Evolutionary conservation across 2,888 invertebrate species (phyloP).

Genomic region (Drosophila neutralis): DNA sequence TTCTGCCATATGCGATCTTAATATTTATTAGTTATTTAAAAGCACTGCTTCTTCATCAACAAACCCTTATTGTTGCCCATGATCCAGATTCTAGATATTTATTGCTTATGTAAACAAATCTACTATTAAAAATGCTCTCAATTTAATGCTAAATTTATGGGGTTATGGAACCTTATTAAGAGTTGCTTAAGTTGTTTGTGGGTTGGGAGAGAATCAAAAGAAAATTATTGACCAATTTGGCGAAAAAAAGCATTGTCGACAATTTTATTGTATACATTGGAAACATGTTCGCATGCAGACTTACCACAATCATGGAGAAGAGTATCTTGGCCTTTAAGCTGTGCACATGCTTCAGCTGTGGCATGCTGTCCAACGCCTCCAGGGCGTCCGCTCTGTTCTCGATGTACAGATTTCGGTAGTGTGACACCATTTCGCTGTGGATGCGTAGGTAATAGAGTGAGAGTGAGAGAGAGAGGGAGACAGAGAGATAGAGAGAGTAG

Average conservation of each 20-base stretch:
- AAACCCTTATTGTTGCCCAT: neutral
- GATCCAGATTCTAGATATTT: neutral
- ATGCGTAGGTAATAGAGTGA: constrained; percentile 37
- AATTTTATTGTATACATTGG: neutral
- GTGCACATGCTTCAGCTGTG: constrained; percentile 92
- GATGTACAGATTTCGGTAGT: constrained; percentile 93
- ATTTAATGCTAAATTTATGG: neutral
- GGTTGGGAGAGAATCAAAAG: neutral
- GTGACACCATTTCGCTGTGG: constrained; percentile 88
- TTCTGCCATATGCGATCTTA: neutral
- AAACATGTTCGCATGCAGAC: constrained; percentile 81
- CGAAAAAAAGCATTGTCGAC: neutral
- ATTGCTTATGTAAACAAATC: neutral
- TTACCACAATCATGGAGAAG: constrained; percentile 97
- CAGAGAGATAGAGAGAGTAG: constrained; percentile 22
- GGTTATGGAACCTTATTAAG: neutral
- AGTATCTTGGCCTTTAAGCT: constrained; percentile 97
- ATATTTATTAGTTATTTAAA: neutral
- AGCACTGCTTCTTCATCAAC: neutral
- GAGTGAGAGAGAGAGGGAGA: constrained; percentile 36
- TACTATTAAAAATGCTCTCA: neutral
- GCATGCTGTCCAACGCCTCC: constrained; percentile 93
- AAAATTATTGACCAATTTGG: too few relatives aligned
- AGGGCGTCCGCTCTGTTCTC: constrained; percentile 93
- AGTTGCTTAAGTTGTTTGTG: neutral